phyloP scores from a whole-genome alignment of 2,113 vertebrate species.

The Sceloporus tristichus region DNA sequence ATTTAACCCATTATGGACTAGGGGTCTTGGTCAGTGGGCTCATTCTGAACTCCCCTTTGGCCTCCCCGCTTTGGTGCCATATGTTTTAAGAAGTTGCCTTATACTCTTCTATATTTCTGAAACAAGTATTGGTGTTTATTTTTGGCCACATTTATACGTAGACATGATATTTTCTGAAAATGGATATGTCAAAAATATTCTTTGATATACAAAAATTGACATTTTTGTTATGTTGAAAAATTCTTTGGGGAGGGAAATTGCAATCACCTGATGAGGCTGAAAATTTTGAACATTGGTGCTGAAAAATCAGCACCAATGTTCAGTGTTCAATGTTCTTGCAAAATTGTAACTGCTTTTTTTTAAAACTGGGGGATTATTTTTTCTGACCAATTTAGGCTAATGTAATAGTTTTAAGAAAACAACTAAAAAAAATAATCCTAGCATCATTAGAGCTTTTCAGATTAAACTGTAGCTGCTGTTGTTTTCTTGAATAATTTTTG shows the following conservation, averaged over 20 bases:
- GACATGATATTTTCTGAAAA: background rate
- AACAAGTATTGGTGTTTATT: too few relatives aligned
- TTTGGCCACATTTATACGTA: too few relatives aligned
- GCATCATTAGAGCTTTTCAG: conserved; percentile 7
- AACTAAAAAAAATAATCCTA: too few relatives aligned
- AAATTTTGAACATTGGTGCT: background rate
- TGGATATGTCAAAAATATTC: background rate
- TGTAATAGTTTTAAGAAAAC: too few relatives aligned
- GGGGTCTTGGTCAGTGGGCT: background rate
- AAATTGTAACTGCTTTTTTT: background rate
- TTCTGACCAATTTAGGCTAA: too few relatives aligned
- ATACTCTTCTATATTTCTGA: background rate
- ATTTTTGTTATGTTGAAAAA: too few relatives aligned
- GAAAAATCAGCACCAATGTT: background rate
- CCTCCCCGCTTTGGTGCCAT: background rate
- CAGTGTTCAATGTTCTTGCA: background rate
- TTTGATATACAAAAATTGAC: background rate
- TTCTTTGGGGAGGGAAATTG: too few relatives aligned
- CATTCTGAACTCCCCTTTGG: background rate
- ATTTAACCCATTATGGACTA: background rate
- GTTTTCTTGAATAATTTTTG: background rate
- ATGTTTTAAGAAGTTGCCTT: background rate
- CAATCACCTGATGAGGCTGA: too few relatives aligned
- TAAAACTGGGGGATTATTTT: too few relatives aligned
- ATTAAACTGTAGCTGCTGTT: conserved; percentile 22